Evolutionary conservation across 2,888 invertebrate genomes (phyloP), one percentile per base, ranked within the genome.

Genomic region (Notodonta dromedarius): DNA sequence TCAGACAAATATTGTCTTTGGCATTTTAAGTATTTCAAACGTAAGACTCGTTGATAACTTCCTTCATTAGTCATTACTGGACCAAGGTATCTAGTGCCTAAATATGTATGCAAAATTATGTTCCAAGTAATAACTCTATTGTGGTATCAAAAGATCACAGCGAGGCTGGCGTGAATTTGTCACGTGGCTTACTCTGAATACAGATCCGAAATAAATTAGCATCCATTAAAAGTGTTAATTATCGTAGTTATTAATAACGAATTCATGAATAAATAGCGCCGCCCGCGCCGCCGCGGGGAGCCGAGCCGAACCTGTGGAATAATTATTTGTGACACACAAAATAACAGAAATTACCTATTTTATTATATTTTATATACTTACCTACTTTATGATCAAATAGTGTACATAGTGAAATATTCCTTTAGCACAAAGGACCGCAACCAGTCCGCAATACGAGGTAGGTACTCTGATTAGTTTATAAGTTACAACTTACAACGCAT

Each of bases 201-300:
- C 52, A 52, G 52, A 6, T 32, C 12, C 32, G 4, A 24, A 54
- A 54, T 54, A 54, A 32, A 54, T 54, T 54, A 54, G 54, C 54
- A 54, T 54, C 39, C 39, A 14, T 39, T 54, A 54, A 54, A 54
- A 54, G 35, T 54, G 54, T 54, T 54, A 54, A 54, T 54, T 54
- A 54, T 39, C 54, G 14, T 39, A 54, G 54, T 54, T 54, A 54
- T 54, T 54, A 54, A 54, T 35, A 6, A 54, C 39, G 54, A 54
- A 54, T 54, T 39, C 54, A 54, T 54, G 54, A 54, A 54, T 54
- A 54, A 35, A 54, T 54, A 39, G 5, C 14, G 59, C 16, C 42
- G 53, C 46, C 24, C 24, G 24, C 24, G n/a, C 24, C 24, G 24
- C 24, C 24, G 1, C 6, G 44, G n/a, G 24, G 35, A 12, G 35